These are phyloP conservation scores for Scytalopus superciliaris DNA, from an alignment of 2,113 vertebrate species.

Conservation along the genomic window DNA sequence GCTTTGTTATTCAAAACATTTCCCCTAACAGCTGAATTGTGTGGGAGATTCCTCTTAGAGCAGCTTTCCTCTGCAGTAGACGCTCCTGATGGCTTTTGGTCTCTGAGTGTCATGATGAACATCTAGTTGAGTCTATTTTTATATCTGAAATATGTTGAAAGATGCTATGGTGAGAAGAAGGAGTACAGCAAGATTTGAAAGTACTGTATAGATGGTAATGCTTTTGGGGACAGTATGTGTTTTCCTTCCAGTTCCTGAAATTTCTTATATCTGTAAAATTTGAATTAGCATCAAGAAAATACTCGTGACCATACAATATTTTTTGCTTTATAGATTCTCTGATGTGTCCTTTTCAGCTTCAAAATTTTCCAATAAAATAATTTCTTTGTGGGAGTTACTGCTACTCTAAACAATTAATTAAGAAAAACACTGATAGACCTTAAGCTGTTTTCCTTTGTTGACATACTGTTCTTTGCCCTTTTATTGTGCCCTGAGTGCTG, in stretches of 20 bases:
- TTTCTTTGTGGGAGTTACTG: neutral
- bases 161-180: slow-evolving; percentile 1
- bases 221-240: neutral
- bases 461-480: neutral
- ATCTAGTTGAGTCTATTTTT: slow-evolving; percentile 49
- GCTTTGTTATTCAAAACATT: slow-evolving; percentile 37
- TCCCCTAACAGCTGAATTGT: slow-evolving; percentile 30
- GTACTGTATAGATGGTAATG: neutral
- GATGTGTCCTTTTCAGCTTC: neutral
- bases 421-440: neutral
- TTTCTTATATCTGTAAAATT: neutral
- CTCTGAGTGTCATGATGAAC: neutral
- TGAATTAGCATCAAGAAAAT: neutral
- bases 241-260: neutral
- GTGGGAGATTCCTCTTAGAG: slow-evolving; percentile 6
- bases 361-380: neutral
- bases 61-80: neutral
- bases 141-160: slow-evolving; percentile 19
- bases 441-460: neutral
- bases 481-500: neutral
- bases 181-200: neutral
- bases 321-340: neutral
- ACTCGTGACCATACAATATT: neutral
- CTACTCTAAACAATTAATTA: neutral
- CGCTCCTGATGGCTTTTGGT: slow-evolving; percentile 19